A percentile compares a stretch with the other conserved stretches of the same genome.
Evolutionary conservation across 2,797 vertebrate species (phyloP).

Genomic region (Spondyliosoma cantharus): DNA sequence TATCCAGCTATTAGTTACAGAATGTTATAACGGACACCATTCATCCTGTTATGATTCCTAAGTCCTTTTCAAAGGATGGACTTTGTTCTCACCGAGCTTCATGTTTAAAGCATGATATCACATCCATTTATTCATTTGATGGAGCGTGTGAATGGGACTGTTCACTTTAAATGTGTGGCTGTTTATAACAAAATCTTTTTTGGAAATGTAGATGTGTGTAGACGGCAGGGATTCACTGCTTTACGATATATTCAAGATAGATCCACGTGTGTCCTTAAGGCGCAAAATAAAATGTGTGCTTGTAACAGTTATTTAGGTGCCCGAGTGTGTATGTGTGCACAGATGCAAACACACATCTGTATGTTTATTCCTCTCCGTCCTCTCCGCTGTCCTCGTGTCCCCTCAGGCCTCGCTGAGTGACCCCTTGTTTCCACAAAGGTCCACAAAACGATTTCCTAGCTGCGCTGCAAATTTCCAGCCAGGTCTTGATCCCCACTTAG

Average conservation of each 20-base stretch:
- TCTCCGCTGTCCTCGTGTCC: slow-evolving; percentile 52
- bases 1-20: slow-evolving; percentile 62
- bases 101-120: slow-evolving; percentile 20
- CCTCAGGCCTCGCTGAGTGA: slow-evolving; percentile 60
- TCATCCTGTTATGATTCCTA: slow-evolving; percentile 36
- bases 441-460: slow-evolving; percentile 76
- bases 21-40: slow-evolving; percentile 23
- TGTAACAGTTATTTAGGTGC: background rate
- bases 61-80: slow-evolving; percentile 24
- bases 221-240: background rate
- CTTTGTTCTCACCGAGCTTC: slow-evolving; percentile 23
- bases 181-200: slow-evolving; percentile 27
- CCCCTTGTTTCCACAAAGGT: slow-evolving; percentile 74
- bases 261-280: background rate
- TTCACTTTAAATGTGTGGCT: slow-evolving; percentile 17
- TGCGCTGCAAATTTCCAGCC: slow-evolving; percentile 74
- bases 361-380: slow-evolving; percentile 40
- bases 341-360: background rate
- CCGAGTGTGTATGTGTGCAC: slow-evolving; percentile 20
- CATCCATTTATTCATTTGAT: slow-evolving; percentile 32
- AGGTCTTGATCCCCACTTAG: slow-evolving; percentile 86
- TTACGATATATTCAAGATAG: background rate
- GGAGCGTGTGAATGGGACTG: slow-evolving; percentile 26
- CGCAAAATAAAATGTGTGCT: background rate
- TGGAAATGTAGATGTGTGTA: background rate